These are phyloP conservation scores for Drosophila cognata DNA, from an alignment of 2,888 invertebrate genomes.

Conservation along the genomic window DNA sequence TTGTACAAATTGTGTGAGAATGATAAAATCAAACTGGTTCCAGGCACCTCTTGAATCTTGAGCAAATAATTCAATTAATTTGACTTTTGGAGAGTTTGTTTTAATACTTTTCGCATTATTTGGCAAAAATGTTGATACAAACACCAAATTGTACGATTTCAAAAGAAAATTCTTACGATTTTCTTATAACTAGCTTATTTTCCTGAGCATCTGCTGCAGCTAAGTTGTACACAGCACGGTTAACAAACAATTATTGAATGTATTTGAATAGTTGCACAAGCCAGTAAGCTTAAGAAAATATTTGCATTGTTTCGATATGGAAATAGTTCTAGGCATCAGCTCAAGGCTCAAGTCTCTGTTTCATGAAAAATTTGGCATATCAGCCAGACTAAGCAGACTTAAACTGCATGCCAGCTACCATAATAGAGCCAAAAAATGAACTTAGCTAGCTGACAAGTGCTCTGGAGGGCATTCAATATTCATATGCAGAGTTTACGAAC, in stretches of 20 bases:
- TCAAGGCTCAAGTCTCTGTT: not conserved
- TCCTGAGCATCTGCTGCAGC: not conserved
- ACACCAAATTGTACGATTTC: not conserved
- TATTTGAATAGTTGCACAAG: not conserved
- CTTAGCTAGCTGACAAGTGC: constrained; percentile 27
- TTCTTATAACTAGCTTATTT: not conserved
- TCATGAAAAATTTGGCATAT: not conserved
- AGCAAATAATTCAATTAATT: not conserved
- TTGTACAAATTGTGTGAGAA: not conserved
- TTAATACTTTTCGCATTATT: not conserved
- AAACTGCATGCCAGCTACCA: constrained; percentile 15
- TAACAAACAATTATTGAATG: not conserved
- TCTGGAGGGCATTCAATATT: constrained; percentile 47
- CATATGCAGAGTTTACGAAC: constrained; percentile 48
- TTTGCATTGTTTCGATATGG: not conserved
- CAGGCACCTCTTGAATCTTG: not conserved
- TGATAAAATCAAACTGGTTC: not conserved
- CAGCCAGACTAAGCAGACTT: constrained; percentile 6
- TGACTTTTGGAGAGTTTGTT: not conserved
- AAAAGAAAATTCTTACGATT: not conserved
- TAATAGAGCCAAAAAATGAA: constrained; percentile 11
- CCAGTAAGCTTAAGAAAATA: not conserved
- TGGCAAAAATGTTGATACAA: not conserved
- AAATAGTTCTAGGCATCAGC: constrained; percentile 6
- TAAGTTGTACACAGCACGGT: not conserved